Percentiles rank a stretch among this genome's conserved stretches.
Conservation (phyloP, 2,113 vertebrate species). For the Passer montanus region DNA sequence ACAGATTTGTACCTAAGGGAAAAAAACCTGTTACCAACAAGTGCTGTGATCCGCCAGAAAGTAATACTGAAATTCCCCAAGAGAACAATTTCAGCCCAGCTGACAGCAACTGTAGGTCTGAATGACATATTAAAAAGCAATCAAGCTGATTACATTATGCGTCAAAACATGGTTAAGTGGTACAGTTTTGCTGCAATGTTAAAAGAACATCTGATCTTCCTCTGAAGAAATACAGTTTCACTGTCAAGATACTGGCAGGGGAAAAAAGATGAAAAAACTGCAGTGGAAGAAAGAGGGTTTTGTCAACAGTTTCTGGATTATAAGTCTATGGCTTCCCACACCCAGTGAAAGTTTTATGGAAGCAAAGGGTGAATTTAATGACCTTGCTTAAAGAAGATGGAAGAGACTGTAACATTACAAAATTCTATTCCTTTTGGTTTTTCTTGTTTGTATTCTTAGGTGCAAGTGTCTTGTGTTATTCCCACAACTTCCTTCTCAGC, state of each 20-base stretch:
- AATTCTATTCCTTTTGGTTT: background rate
- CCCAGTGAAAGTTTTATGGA: background rate
- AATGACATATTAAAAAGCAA: constrained; percentile 62
- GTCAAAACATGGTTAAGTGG: constrained; percentile 45
- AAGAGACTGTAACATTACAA: background rate
- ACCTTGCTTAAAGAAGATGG: background rate
- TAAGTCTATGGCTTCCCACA: background rate
- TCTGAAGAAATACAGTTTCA: background rate
- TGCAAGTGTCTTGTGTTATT: background rate
- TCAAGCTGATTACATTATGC: constrained; percentile 66
- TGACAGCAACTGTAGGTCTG: constrained; percentile 36
- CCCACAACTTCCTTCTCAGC: background rate
- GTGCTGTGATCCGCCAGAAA: background rate
- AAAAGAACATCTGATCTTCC: constrained; percentile 45
- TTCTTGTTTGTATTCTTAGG: background rate
- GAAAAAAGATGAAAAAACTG: background rate
- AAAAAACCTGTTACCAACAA: background rate
- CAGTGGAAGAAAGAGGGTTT: background rate
- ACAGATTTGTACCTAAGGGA: background rate
- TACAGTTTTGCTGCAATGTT: constrained; percentile 20
- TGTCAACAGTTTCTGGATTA: background rate
- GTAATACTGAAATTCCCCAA: background rate
- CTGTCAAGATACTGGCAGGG: background rate
- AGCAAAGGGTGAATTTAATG: background rate
- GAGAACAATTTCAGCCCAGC: constrained; percentile 6